Percentiles rank a stretch among this genome's conserved stretches.
Evolutionary conservation across 2,888 invertebrate species (phyloP).

Genomic region (Drosophila antonietae): DNA sequence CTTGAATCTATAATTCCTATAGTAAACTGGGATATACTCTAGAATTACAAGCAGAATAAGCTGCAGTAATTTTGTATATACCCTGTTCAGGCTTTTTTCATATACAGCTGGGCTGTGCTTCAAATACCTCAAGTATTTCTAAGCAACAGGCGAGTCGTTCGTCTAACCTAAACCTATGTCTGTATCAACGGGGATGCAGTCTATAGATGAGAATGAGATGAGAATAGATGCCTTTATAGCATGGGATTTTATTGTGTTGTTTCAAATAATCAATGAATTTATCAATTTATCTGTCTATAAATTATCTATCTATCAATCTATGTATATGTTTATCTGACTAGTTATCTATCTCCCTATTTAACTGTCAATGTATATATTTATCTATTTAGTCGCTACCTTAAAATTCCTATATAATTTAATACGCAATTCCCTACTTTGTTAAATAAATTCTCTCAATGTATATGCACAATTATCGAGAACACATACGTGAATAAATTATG

Average conservation of each 20-base stretch:
- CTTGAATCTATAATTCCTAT: background rate
- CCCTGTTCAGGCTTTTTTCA: background rate
- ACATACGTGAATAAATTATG: background rate
- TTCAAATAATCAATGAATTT: background rate
- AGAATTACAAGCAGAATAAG: slow-evolving; percentile 2
- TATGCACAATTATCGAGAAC: background rate
- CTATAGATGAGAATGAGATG: too few species aligned
- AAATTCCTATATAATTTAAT: background rate
- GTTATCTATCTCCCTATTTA: background rate
- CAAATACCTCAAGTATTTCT: background rate
- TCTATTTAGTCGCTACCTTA: background rate
- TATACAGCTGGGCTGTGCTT: background rate
- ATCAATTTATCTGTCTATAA: background rate
- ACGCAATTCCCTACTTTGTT: too few species aligned
- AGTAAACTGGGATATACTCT: background rate
- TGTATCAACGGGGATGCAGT: too few species aligned
- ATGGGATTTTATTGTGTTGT: too few species aligned
- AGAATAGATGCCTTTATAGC: too few species aligned
- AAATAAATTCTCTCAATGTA: background rate
- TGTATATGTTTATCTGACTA: background rate
- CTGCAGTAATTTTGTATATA: background rate
- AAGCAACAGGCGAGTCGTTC: background rate
- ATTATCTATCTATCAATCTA: background rate
- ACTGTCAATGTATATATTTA: background rate
- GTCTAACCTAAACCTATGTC: too few species aligned